Evolutionary conservation across 2,113 vertebrate species (phyloP).

Genomic region (Ictalurus furcatus): DNA sequence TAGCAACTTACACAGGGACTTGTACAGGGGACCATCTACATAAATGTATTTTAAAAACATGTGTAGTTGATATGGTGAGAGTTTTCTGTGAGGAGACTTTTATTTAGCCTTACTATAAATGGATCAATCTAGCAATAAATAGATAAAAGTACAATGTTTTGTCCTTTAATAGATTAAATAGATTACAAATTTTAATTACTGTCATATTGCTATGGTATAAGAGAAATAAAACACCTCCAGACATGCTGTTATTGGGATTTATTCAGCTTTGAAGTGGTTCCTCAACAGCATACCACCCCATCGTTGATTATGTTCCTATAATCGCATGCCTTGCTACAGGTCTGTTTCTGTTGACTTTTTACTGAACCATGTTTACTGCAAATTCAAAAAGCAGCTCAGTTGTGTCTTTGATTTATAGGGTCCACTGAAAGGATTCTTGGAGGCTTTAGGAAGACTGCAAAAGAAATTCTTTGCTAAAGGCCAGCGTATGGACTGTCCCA

Average conservation of each 20-base stretch:
- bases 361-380: background rate
- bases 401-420: conserved; percentile 70
- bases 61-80: background rate
- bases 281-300: background rate
- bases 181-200: background rate
- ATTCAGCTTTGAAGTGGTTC: background rate
- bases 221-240: background rate
- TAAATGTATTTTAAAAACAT: background rate
- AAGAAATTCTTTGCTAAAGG: conserved; percentile 93
- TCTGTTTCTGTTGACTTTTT: background rate
- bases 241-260: background rate
- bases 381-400: background rate
- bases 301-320: background rate
- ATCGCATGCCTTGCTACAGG: background rate
- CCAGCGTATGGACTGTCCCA: conserved; percentile 88
- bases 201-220: background rate
- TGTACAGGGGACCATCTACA: background rate
- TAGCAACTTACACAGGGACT: background rate
- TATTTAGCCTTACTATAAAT: background rate
- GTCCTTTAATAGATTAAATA: background rate
- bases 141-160: background rate
- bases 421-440: conserved; percentile 90
- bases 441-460: conserved; percentile 90
- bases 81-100: background rate
- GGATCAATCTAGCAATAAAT: background rate